These are phyloP conservation scores for Drosophila mimetica DNA, from an alignment of 2,888 invertebrate genomes.

Conservation along the genomic window DNA sequence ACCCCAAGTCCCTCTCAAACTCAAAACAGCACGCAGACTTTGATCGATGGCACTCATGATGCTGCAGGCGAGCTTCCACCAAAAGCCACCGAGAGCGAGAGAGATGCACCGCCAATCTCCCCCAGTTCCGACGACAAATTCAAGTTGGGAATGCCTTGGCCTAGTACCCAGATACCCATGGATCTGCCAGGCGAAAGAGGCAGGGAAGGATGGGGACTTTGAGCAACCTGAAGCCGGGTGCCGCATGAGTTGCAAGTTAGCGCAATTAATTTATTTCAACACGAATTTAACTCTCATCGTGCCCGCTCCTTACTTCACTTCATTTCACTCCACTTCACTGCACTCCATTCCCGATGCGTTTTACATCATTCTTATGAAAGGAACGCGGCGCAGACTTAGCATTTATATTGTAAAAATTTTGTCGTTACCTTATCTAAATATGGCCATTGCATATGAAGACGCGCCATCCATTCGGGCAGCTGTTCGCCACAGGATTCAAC, in stretches of 20 bases:
- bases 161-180: conserved; percentile 37
- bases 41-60: conserved; percentile 76
- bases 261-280: conserved; percentile 80
- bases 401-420: conserved; percentile 71
- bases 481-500: conserved; percentile 47
- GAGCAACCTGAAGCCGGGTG: conserved; percentile 37
- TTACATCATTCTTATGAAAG: conserved; percentile 67
- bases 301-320: conserved; percentile 38
- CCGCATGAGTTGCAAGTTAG: conserved; percentile 80
- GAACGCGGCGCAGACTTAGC: conserved; percentile 33
- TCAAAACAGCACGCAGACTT: conserved; percentile 76
- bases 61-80: conserved; percentile 63
- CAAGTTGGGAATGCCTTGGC: conserved; percentile 58
- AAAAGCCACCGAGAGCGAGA: conserved; percentile 34
- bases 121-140: conserved; percentile 67
- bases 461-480: conserved; percentile 59
- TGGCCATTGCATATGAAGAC: conserved; percentile 77
- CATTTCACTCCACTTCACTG: conserved; percentile 36
- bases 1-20: conserved; percentile 16
- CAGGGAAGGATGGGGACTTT: neutral
- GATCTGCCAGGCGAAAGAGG: neutral
- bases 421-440: conserved; percentile 78
- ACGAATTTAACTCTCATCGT: conserved; percentile 79
- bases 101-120: conserved; percentile 30
- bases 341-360: conserved; percentile 54